Percentiles rank a stretch among this genome's conserved stretches.
These are phyloP conservation scores for Chrysemys picta DNA, from an alignment of 2,113 vertebrate genomes.

Conservation along the genomic window DNA sequence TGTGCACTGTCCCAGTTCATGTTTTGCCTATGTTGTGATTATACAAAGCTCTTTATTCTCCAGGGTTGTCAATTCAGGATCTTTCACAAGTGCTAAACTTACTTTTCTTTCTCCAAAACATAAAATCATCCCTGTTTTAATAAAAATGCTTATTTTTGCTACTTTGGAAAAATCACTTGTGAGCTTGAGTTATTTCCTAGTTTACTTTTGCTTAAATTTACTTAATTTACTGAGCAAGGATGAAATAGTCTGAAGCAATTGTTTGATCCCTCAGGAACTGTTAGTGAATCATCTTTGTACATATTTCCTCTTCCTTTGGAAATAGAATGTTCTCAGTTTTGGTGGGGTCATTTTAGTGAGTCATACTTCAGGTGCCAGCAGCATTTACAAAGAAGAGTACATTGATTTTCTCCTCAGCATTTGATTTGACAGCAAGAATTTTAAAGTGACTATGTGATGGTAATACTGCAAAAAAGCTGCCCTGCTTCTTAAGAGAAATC, in stretches of 20 bases:
- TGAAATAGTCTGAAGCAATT: not conserved
- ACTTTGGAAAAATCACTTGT: not conserved
- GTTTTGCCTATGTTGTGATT: not conserved
- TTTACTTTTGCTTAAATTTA: not conserved
- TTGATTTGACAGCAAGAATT: constrained; percentile 14
- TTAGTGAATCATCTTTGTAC: not conserved
- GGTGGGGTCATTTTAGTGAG: not conserved
- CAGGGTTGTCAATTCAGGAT: not conserved
- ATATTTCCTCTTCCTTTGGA: not conserved
- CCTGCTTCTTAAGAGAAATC: not conserved
- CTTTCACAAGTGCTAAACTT: not conserved
- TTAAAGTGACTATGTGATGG: not conserved
- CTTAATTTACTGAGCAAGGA: not conserved
- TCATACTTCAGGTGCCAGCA: not conserved
- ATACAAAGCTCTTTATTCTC: not conserved
- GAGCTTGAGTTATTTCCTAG: not conserved
- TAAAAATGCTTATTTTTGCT: not conserved
- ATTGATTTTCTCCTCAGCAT: constrained; percentile 8
- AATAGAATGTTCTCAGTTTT: constrained; percentile 18
- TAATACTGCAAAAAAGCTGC: not conserved
- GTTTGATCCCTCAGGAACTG: not conserved
- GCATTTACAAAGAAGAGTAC: not conserved
- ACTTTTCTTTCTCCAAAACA: not conserved
- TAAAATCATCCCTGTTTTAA: not conserved
- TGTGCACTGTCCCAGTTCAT: not conserved